phyloP scores from a whole-genome alignment of 1,140 invertebrate species.

The Ectropis grisescens region DNA sequence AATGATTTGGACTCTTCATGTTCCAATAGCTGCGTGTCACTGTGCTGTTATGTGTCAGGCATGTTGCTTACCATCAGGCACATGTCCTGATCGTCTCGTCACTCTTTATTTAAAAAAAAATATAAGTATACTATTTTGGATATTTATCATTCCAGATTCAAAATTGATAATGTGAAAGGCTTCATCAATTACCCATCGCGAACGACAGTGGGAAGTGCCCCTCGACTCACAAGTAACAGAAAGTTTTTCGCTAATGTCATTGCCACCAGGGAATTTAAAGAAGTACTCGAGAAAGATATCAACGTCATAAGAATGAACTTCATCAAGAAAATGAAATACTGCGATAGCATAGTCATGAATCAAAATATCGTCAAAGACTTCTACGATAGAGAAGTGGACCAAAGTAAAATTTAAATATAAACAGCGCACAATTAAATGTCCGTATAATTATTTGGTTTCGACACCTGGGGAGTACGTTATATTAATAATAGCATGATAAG shows the following conservation, averaged over 20 bases:
- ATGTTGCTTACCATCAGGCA: no score
- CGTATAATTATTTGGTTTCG: no score
- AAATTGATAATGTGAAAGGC: constrained; percentile 28
- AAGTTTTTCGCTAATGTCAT: constrained; percentile 51
- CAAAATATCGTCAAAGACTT: constrained; percentile 24
- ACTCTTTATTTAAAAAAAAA: no score
- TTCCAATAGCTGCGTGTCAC: no score
- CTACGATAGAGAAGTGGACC: constrained; percentile 38
- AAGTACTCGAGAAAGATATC: constrained; percentile 27
- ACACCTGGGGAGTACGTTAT: no score
- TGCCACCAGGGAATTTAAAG: constrained; percentile 26
- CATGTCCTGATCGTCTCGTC: no score
- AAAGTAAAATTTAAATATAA: constrained; percentile 26
- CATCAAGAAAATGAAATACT: constrained; percentile 35
- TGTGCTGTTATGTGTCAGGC: no score
- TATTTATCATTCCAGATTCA: constrained; percentile 25
- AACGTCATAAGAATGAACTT: constrained; percentile 21
- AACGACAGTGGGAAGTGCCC: constrained; percentile 42
- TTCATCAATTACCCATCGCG: constrained; percentile 37
- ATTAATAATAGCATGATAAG: no score
- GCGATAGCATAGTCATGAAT: constrained; percentile 32
- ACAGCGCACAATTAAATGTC: no score
- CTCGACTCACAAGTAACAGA: constrained; percentile 37
- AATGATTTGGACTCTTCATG: no score
- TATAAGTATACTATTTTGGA: no score